phyloP scores from a whole-genome alignment of 1,140 invertebrate genomes.

The Heliconius hewitsoni region DNA sequence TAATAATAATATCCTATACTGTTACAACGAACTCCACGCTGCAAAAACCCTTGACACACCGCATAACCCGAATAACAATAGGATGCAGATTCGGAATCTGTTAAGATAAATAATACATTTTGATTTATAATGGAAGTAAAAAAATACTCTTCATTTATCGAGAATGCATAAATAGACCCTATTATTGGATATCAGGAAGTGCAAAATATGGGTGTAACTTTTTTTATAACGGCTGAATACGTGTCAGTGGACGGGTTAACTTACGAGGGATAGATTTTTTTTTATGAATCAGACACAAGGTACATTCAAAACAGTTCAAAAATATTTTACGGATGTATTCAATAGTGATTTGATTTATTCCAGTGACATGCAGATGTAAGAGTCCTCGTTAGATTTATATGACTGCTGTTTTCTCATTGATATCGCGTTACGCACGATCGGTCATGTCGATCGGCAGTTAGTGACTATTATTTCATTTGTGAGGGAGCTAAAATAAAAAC shows the following conservation, averaged over 20 bases:
- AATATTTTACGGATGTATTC: constrained; percentile 80
- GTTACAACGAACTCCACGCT: constrained; percentile 49
- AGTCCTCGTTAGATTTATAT: constrained; percentile 79
- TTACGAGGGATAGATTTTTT: constrained; percentile 64
- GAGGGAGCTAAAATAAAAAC: constrained; percentile 6
- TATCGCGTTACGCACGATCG: constrained; percentile 73
- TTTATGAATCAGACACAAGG: constrained; percentile 44
- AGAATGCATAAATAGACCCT: constrained; percentile 80
- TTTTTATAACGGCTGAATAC: constrained; percentile 70
- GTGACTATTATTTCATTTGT: constrained; percentile 57
- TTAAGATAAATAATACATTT: constrained; percentile 82
- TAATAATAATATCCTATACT: constrained; percentile 50
- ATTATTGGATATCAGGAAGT: constrained; percentile 78
- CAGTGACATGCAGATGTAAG: constrained; percentile 79
- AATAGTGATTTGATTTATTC: constrained; percentile 81
- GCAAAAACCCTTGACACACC: constrained; percentile 79
- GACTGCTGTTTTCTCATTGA: constrained; percentile 77
- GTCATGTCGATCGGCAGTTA: constrained; percentile 78
- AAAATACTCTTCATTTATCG: constrained; percentile 80
- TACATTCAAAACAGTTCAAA: constrained; percentile 79
- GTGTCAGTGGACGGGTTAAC: constrained; percentile 77
- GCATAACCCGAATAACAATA: constrained; percentile 77
- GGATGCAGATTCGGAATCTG: constrained; percentile 79
- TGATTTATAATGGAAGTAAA: constrained; percentile 80
- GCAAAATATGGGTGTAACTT: constrained; percentile 81